Base-by-base conservation (phyloP, 2,797 vertebrate species). In the Mormyrus hasselquistii region DNA sequence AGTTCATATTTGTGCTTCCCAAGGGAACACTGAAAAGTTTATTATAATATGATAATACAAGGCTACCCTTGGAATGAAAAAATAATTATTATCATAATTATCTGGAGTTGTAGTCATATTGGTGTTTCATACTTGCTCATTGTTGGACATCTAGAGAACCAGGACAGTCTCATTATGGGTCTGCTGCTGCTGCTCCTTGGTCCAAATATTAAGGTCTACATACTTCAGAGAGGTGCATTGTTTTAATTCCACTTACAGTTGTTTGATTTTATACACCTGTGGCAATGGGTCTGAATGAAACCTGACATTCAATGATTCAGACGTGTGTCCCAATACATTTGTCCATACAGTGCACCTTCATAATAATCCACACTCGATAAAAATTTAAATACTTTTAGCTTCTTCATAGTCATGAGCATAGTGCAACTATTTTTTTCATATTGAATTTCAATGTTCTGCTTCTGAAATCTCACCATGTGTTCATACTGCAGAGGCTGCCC, bases 401-500 rank as follows among this genome's bases (percentile, higher is more conserved):
- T 57, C 4, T 44, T 57, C 29, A 34, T 52, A 86, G 84, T 38
- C 14, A 0, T n/a, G 6, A 10, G 52, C 34, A 87, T 22, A 55
- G 53, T 59, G 50, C 6, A 34, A 22, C n/a, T 16, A 57, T 41
- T 41, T 57, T 85, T 85, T 50, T 16, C 14, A 53, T 53, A 38
- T 1, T 55, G 7, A 86, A 86, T 53, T 34, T 34, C 22, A 53
- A 49, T 52, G 82, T 14, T 52, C 34, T 59, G 53, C 53, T 87
- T 55, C 34, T 41, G 57, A 69, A 49, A 89, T 92, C 95, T 96
- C 92, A 97, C 96, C 96, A 97, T 93, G 19, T 93, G 93, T 88
- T 97, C 96, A 88, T 92, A 96, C 2, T 93, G 94, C 59, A 97
- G 4, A 34, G 94, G 91, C 12, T 94, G 95, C 44, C 94, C 91